Evolutionary conservation across 1,140 invertebrate species (phyloP).

Genomic region (Aphis craccivora): DNA sequence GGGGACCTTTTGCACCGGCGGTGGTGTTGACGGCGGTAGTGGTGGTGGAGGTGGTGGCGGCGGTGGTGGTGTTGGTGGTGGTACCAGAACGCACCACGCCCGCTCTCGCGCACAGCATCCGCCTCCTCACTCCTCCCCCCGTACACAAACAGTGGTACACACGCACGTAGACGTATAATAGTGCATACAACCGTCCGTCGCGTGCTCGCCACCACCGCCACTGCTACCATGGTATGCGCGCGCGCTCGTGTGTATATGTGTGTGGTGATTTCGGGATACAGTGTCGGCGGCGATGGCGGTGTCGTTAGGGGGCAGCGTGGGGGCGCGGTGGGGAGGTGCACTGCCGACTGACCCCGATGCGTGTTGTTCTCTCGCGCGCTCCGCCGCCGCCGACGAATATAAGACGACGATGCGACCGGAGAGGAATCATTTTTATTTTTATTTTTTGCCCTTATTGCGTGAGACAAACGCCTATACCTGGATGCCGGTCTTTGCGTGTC

Average conservation of each 20-base stretch:
- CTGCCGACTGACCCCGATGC: slow-evolving; percentile 18
- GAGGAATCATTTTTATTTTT: background rate
- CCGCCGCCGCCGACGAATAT: background rate
- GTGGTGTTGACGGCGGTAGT: background rate
- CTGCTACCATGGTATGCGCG: background rate
- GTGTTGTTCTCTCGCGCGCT: slow-evolving; percentile 22
- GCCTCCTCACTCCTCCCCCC: background rate
- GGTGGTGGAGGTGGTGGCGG: background rate
- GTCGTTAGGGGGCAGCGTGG: background rate
- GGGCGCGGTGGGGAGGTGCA: background rate
- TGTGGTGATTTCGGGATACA: background rate
- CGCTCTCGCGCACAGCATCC: slow-evolving; percentile 50
- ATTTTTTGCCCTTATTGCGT: background rate
- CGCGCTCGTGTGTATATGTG: background rate
- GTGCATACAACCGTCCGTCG: background rate
- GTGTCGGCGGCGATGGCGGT: background rate
- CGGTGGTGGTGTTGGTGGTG: background rate
- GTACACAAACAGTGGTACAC: background rate
- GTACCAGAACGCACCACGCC: slow-evolving; percentile 49
- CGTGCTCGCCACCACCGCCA: background rate
- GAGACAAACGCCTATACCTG: background rate
- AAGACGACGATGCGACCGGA: background rate
- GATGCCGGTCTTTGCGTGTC: background rate
- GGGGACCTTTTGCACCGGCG: slow-evolving; percentile 50
- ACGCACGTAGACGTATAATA: background rate